Percentiles rank a stretch among this genome's conserved stretches.
These are phyloP conservation scores for Lithobius niger DNA, from an alignment of 1,140 invertebrate genomes.

Conservation along the genomic window DNA sequence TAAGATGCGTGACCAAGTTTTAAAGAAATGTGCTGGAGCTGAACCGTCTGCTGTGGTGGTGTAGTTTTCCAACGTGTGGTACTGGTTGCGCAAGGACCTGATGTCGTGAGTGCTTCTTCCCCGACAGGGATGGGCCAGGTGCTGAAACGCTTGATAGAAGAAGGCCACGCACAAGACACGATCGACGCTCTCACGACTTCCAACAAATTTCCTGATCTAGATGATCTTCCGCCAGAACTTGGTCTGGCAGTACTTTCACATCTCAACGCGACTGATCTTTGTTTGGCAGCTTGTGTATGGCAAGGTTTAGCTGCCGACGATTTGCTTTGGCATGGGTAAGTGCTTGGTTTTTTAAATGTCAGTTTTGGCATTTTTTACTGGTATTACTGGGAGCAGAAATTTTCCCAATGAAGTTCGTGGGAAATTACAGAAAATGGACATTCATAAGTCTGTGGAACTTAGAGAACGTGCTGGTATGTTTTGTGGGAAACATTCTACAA, in stretches of 20 bases:
- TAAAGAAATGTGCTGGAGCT: too few species aligned
- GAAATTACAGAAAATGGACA: too few species aligned
- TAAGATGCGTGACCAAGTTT: too few species aligned
- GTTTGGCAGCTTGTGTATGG: constrained; percentile 42
- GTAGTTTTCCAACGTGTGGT: too few species aligned
- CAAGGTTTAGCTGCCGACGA: constrained; percentile 37
- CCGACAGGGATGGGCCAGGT: constrained; percentile 12
- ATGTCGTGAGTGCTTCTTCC: too few species aligned
- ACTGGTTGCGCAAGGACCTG: too few species aligned
- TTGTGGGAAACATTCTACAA: too few species aligned
- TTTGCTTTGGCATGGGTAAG: constrained; percentile 37
- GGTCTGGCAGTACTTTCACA: constrained; percentile 36
- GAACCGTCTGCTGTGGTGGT: too few species aligned
- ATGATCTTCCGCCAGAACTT: constrained; percentile 36
- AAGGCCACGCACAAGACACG: background rate
- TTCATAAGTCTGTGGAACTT: too few species aligned
- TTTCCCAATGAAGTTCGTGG: too few species aligned
- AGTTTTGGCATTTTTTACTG: constrained; percentile 8
- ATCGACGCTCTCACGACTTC: background rate
- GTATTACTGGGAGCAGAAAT: too few species aligned
- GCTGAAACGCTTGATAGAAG: constrained; percentile 1
- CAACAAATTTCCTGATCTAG: constrained; percentile 34
- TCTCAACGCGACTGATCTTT: constrained; percentile 40
- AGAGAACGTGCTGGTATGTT: too few species aligned
- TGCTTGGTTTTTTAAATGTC: constrained; percentile 3